Percentiles rank a stretch among this genome's conserved stretches.
phyloP scores from a whole-genome alignment of 2,113 vertebrate genomes.

The Ibidorhyncha struthersii region DNA sequence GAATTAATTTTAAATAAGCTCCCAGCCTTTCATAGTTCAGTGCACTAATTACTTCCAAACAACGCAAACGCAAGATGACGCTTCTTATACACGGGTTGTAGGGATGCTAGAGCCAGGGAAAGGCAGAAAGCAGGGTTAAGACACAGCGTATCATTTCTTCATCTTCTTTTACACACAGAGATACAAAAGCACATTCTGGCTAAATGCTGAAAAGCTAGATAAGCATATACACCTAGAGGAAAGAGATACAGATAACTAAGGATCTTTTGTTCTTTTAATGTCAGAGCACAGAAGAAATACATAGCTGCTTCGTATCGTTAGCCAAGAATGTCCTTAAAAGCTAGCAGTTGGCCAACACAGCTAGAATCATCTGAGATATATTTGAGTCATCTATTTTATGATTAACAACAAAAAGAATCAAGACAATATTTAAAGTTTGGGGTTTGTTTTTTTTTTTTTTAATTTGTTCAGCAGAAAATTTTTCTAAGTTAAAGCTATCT shows the following conservation, averaged over 20 bases:
- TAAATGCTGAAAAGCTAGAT: background rate
- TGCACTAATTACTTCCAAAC: conserved; percentile 52
- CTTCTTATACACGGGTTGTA: background rate
- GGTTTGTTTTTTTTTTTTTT: background rate
- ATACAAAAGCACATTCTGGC: background rate
- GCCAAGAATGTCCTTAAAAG: background rate
- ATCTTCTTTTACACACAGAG: background rate
- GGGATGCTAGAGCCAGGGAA: background rate
- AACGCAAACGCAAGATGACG: background rate
- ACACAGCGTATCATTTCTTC: background rate
- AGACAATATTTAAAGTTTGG: background rate
- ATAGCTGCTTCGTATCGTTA: background rate
- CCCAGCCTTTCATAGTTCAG: conserved; percentile 26
- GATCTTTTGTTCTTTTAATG: background rate
- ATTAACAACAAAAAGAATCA: background rate
- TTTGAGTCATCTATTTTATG: background rate
- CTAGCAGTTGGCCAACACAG: background rate
- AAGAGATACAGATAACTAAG: background rate
- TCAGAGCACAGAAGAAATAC: background rate
- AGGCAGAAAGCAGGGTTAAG: background rate
- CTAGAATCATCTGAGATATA: background rate
- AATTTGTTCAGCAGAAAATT: background rate
- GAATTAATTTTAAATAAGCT: conserved; percentile 66
- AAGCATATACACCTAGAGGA: background rate
- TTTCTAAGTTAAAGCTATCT: background rate